Evolutionary conservation across 2,888 invertebrate genomes (phyloP).

Genomic region (Ormyrus thymus): DNA sequence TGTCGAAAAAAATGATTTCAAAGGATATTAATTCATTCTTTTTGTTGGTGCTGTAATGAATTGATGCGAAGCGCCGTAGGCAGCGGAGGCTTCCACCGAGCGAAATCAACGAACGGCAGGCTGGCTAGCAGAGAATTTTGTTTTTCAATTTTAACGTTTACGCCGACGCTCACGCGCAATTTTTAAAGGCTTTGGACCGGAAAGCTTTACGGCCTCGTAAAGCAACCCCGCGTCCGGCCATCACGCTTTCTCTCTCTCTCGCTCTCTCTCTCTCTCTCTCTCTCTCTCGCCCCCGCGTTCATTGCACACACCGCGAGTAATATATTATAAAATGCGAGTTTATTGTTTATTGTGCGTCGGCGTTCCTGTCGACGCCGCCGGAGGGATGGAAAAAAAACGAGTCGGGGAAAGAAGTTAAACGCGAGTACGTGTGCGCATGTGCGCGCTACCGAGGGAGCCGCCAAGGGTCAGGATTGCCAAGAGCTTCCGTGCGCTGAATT

Average conservation of each 20-base stretch:
- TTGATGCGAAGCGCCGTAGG: background rate
- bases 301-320: conserved; percentile 44
- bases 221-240: conserved; percentile 56
- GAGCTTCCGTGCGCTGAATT: conserved; percentile 17
- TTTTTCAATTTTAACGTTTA: conserved; percentile 57
- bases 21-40: conserved; percentile 9
- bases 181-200: conserved; percentile 61
- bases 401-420: background rate
- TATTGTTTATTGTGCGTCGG: conserved; percentile 55
- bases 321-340: conserved; percentile 55
- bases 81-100: background rate
- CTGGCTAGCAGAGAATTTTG: conserved; percentile 19
- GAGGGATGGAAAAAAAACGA: conserved; percentile 11
- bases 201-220: conserved; percentile 64
- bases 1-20: background rate
- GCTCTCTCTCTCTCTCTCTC: conserved; percentile 27
- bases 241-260: conserved; percentile 43
- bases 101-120: background rate
- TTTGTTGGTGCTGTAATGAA: conserved; percentile 13
- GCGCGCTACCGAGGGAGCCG: background rate
- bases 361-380: conserved; percentile 18
- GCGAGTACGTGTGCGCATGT: background rate
- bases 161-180: conserved; percentile 55
- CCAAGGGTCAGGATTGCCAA: background rate
- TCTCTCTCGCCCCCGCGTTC: conserved; percentile 30